Evolutionary conservation across 2,113 vertebrate species (phyloP).

Genomic region (Taxidea taxus): DNA sequence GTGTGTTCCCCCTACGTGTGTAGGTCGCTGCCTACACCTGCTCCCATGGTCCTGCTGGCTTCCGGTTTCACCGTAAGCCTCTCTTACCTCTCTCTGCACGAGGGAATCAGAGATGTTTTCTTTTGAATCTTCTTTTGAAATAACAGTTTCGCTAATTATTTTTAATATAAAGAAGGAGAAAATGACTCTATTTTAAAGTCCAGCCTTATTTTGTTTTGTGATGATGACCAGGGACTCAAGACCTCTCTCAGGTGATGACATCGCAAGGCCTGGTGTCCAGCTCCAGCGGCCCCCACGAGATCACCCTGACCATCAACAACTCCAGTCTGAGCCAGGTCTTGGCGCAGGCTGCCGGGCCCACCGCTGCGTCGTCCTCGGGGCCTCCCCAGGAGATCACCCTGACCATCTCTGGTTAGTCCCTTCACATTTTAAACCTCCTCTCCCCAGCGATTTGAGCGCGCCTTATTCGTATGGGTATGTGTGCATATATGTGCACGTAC

Average conservation of each 20-base stretch:
- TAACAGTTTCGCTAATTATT: background rate
- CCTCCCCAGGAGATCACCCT: constrained; percentile 96
- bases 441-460: fast-evolving
- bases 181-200: background rate
- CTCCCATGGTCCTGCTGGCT: background rate
- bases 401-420: constrained; percentile 94
- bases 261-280: constrained; percentile 88
- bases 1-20: fast-evolving
- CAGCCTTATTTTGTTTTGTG: background rate
- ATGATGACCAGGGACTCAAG: constrained; percentile 87
- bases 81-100: background rate
- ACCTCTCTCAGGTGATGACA: constrained; percentile 92
- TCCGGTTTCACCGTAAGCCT: fast-evolving
- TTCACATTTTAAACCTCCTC: fast-evolving
- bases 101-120: background rate
- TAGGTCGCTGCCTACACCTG: fast-evolving
- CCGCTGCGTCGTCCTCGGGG: constrained; percentile 80
- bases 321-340: constrained; percentile 94
- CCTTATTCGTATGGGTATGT: background rate
- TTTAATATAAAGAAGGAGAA: background rate
- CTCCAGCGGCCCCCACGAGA: constrained; percentile 89
- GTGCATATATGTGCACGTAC: background rate
- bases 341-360: constrained; percentile 86
- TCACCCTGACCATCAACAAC: constrained; percentile 98
- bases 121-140: background rate